Conservation (phyloP, 2,113 vertebrate species). For the Syrmaticus mikado region DNA sequence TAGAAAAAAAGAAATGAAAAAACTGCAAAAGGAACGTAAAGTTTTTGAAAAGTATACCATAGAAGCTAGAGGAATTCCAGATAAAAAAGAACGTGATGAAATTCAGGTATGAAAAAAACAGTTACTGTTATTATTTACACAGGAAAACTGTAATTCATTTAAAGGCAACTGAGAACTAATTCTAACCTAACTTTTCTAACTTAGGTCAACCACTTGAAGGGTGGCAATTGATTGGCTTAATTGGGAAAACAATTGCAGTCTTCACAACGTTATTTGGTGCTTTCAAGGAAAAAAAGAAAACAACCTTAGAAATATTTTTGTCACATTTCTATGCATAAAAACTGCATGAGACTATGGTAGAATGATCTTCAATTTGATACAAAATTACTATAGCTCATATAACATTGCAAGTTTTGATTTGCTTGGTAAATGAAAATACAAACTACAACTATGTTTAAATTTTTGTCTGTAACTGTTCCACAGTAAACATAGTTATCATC, state of each 20-base stretch:
- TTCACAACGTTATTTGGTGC: background rate
- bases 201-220: background rate
- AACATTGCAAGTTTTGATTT: background rate
- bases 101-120: slow-evolving; percentile 85
- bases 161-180: background rate
- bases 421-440: background rate
- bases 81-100: slow-evolving; percentile 95
- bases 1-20: slow-evolving; percentile 90
- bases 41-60: slow-evolving; percentile 91
- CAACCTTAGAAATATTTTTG: background rate
- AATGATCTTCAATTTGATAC: background rate
- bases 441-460: background rate
- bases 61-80: slow-evolving; percentile 87
- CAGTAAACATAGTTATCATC: background rate
- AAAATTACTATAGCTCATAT: background rate
- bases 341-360: background rate
- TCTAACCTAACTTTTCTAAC: background rate
- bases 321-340: background rate
- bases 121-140: background rate
- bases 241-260: background rate
- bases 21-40: slow-evolving; percentile 91
- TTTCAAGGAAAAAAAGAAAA: background rate
- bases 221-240: background rate
- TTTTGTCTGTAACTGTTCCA: background rate
- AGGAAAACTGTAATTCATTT: background rate